Evolutionary conservation across 1,140 invertebrate genomes (phyloP).

Genomic region (Trichomalopsis sarcophagae): DNA sequence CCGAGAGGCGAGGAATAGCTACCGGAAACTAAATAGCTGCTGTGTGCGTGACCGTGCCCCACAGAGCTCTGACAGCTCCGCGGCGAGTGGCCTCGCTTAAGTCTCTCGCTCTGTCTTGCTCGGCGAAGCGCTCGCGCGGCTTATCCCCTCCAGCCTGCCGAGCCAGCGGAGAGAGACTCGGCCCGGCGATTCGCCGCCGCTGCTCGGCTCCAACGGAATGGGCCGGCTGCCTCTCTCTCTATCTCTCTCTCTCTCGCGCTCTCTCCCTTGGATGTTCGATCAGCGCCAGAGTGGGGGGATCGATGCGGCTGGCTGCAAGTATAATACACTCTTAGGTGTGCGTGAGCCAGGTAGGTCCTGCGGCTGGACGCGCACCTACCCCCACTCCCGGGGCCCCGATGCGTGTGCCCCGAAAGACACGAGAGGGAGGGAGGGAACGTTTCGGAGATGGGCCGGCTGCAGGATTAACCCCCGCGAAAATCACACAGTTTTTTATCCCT

Average conservation of each 20-base stretch:
- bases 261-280: neutral
- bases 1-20: conserved; percentile 46
- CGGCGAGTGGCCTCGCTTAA: conserved; percentile 76
- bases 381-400: neutral
- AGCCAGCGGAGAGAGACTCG: conserved; percentile 2
- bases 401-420: neutral
- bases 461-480: conserved; percentile 8
- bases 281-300: neutral
- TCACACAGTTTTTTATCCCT: too few species aligned
- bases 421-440: too few species aligned
- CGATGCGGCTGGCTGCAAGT: neutral
- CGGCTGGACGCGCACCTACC: neutral
- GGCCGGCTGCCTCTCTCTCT: conserved; percentile 47
- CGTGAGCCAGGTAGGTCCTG: neutral
- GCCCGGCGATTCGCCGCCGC: neutral
- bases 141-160: neutral
- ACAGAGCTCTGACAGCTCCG: conserved; percentile 76
- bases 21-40: conserved; percentile 67
- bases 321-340: neutral
- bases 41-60: conserved; percentile 74
- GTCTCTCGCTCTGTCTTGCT: conserved; percentile 59
- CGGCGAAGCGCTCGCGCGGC: conserved; percentile 16
- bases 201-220: conserved; percentile 15
- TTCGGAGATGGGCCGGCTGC: neutral
- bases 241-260: conserved; percentile 12